phyloP scores from a whole-genome alignment of 2,888 invertebrate species.

The Cosmia pyralina region DNA sequence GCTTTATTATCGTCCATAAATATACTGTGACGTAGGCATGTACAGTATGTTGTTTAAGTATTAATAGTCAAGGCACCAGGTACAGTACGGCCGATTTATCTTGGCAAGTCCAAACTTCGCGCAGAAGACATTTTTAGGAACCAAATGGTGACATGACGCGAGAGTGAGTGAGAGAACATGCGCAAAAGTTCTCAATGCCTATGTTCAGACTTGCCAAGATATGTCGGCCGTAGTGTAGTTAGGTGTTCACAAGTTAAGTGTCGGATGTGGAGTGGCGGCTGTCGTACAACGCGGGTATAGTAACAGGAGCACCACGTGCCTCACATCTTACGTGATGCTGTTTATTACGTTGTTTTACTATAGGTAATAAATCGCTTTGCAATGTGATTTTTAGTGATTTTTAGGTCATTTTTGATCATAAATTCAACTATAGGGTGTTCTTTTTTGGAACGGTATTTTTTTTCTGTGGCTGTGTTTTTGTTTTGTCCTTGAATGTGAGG shows the following conservation, averaged over 20 bases:
- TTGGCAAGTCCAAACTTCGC: too few relatives aligned
- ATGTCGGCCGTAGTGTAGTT: not conserved
- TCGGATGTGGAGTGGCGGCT: slow-evolving; percentile 17
- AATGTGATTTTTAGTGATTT: slow-evolving; percentile 1
- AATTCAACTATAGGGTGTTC: not conserved
- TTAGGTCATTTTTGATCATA: not conserved
- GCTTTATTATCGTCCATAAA: slow-evolving; percentile 12
- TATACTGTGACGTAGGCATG: slow-evolving; percentile 24
- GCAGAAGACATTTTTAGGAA: too few relatives aligned
- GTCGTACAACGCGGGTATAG: slow-evolving; percentile 7
- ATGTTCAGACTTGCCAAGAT: too few relatives aligned
- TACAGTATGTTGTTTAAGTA: slow-evolving; percentile 19
- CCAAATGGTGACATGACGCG: too few relatives aligned
- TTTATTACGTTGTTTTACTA: slow-evolving; percentile 1
- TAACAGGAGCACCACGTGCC: slow-evolving; percentile 25
- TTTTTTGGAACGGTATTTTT: not conserved
- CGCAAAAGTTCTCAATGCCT: too few relatives aligned
- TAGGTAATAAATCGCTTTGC: not conserved
- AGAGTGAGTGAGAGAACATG: too few relatives aligned
- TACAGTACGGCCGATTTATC: too few relatives aligned
- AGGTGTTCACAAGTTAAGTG: not conserved
- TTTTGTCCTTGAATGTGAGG: not conserved
- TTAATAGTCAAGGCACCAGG: too few relatives aligned
- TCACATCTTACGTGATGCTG: slow-evolving; percentile 19
- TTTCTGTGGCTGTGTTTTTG: not conserved